Evolutionary conservation across 2,797 vertebrate species (phyloP), one percentile per base, ranked within the genome.

Genomic region (Pteropus rufus): DNA sequence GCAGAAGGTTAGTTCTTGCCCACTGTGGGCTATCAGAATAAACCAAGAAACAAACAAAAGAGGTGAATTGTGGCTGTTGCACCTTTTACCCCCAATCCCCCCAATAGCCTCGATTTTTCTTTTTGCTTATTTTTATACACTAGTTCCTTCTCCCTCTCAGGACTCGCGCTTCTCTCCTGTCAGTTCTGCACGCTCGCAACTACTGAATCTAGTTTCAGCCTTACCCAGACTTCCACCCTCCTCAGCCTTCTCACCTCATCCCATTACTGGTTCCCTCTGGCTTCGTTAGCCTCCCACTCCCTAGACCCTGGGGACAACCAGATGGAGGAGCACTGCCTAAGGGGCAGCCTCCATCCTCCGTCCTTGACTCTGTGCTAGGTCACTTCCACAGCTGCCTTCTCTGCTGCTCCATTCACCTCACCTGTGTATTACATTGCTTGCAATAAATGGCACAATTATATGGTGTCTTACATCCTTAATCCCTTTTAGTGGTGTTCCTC

Each of bases 1-100:
- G 99, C 99, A 36, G 99, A 99, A 99, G 99, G 99, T 99, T 95
- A 98, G 98, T 97, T 60, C 79, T 34, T 18, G 14, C 36, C 44
- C 8, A 0, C 5, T 6, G 14, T 14, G 67, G 41, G 21, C 60
- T 46, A 5, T 34, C 65, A 29, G 31, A 65, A 36, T 34, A 54
- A 79, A 64, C 54, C n/a, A 14, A 39, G 8, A 16, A 34, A 60
- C 6, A 39, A 46, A 41, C 24, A 34, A 1, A 39, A 41, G 26
- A 16, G 4, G 11, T 11, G 52, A 75, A 49, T 16, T 7, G 7
- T 36, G 34, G 67, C 16, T 23, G 11, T 36, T 62, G 1, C 5
- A 15, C 72, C 18, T 56, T 44, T 31, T 2, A 19, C 16, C 60
- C 10, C 26, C 34, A 12, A 18, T 15, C 9, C 10, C 10, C 44